Evolutionary conservation across 1,140 invertebrate species (phyloP).

Genomic region (Bursaphelenchus mucronatus): DNA sequence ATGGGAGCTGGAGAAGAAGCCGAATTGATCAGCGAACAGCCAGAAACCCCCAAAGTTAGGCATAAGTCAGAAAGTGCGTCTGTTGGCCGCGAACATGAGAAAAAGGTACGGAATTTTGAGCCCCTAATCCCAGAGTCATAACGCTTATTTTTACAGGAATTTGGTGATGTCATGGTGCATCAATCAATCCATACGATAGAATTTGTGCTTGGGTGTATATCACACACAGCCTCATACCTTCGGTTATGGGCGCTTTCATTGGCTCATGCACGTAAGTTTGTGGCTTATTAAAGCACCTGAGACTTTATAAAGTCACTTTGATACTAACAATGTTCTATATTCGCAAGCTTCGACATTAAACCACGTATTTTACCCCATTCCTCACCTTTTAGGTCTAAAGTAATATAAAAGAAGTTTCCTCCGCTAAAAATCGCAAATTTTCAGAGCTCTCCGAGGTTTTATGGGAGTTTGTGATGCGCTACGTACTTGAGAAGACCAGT

Average conservation of each 20-base stretch:
- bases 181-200: constrained; percentile 94
- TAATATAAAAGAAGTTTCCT: constrained; percentile 16
- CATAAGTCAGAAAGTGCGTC: constrained; percentile 24
- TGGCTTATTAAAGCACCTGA: background rate
- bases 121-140: background rate
- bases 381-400: background rate
- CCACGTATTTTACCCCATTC: no score
- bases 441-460: constrained; percentile 63
- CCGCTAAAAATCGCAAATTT: constrained; percentile 22
- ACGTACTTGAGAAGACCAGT: constrained; percentile 60
- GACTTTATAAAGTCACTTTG: no score
- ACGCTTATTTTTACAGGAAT: constrained; percentile 63
- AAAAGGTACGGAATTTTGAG: no score
- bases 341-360: no score
- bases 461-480: constrained; percentile 64
- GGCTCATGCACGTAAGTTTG: constrained; percentile 81
- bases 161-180: constrained; percentile 79
- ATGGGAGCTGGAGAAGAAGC: constrained; percentile 39
- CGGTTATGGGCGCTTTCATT: constrained; percentile 90
- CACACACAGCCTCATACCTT: constrained; percentile 90
- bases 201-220: constrained; percentile 88
- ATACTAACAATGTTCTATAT: no score
- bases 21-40: constrained; percentile 32
- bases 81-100: constrained; percentile 9
- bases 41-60: constrained; percentile 28